phyloP scores from a whole-genome alignment of 2,888 invertebrate genomes.

The Synergus japonicus region DNA sequence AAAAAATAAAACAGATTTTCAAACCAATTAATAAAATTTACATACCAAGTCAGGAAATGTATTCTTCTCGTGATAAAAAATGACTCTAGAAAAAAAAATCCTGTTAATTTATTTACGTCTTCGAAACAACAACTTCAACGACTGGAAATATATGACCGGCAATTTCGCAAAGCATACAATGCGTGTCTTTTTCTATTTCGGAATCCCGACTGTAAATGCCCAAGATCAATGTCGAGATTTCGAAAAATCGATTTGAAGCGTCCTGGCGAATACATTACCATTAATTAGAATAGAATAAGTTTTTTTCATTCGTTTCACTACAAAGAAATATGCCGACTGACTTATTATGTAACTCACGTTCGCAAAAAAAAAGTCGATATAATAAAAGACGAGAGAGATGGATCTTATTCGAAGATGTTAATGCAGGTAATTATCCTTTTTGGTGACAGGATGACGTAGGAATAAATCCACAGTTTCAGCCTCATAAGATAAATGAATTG shows the following conservation, averaged over 20 bases:
- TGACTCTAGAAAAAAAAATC: neutral
- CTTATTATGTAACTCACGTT: constrained; percentile 12
- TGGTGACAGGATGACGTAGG: neutral
- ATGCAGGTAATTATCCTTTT: constrained; percentile 22
- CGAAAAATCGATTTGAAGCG: constrained; percentile 44
- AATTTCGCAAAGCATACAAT: constrained; percentile 26
- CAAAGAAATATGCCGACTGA: constrained; percentile 29
- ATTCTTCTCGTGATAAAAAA: neutral
- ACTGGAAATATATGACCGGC: constrained; percentile 10
- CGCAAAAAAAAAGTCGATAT: constrained; percentile 2
- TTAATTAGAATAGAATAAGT: constrained; percentile 67
- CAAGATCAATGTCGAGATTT: constrained; percentile 32
- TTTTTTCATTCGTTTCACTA: constrained; percentile 7
- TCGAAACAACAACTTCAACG: neutral
- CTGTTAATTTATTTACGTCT: constrained; percentile 19
- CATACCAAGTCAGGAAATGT: neutral
- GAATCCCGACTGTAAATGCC: constrained; percentile 17
- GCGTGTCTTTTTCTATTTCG: constrained; percentile 12
- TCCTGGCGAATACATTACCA: constrained; percentile 65
- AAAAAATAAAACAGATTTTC: neutral
- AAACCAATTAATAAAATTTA: neutral
- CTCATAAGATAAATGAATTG: neutral
- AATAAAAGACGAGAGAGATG: constrained; percentile 2
- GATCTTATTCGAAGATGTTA: constrained; percentile 12
- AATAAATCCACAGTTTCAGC: neutral